Conservation (phyloP, 2,797 vertebrate species). For the Lutjanus argentimaculatus region DNA sequence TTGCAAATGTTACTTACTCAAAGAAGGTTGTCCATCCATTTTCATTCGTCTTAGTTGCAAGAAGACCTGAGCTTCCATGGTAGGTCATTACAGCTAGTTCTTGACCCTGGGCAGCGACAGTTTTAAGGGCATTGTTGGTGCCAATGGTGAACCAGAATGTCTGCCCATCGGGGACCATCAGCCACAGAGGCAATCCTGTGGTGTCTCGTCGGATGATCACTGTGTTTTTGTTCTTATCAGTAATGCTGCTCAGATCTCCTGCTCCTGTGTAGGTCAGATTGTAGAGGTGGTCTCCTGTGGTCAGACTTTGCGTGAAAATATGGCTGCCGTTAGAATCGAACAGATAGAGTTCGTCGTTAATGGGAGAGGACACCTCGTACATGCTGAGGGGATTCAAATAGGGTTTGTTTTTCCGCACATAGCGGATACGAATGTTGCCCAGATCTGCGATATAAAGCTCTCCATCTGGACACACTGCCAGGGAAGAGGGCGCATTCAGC, state of each 20-base stretch:
- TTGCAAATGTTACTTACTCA: slow-evolving; percentile 90
- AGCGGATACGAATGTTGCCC: slow-evolving; percentile 96
- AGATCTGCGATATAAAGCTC: slow-evolving; percentile 97
- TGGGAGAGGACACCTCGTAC: slow-evolving; percentile 96
- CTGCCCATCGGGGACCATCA: slow-evolving; percentile 95
- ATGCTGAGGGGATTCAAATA: slow-evolving; percentile 95
- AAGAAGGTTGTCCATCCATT: slow-evolving; percentile 99
- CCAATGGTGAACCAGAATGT: slow-evolving; percentile 99
- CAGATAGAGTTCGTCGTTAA: slow-evolving; percentile 96
- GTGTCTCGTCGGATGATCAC: slow-evolving; percentile 93
- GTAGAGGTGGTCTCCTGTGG: slow-evolving; percentile 96
- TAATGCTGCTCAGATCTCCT: slow-evolving; percentile 92
- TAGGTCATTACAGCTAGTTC: slow-evolving; percentile 97
- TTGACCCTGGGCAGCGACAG: slow-evolving; percentile 93
- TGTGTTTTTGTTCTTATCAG: slow-evolving; percentile 94
- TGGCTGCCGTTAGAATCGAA: slow-evolving; percentile 97
- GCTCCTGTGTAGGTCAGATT: slow-evolving; percentile 95
- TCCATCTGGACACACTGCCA: slow-evolving; percentile 95
- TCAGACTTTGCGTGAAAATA: slow-evolving; percentile 95
- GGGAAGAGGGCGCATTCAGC: slow-evolving; percentile 92
- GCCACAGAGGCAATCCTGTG: slow-evolving; percentile 95
- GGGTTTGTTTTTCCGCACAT: slow-evolving; percentile 94
- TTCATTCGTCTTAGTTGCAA: slow-evolving; percentile 97
- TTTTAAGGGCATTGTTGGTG: slow-evolving; percentile 95
- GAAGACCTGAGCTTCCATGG: slow-evolving; percentile 95